Percentiles rank a stretch among this genome's conserved stretches.
Evolutionary conservation across 1,140 invertebrate genomes (phyloP).

Genomic region (Colletes latitarsis): DNA sequence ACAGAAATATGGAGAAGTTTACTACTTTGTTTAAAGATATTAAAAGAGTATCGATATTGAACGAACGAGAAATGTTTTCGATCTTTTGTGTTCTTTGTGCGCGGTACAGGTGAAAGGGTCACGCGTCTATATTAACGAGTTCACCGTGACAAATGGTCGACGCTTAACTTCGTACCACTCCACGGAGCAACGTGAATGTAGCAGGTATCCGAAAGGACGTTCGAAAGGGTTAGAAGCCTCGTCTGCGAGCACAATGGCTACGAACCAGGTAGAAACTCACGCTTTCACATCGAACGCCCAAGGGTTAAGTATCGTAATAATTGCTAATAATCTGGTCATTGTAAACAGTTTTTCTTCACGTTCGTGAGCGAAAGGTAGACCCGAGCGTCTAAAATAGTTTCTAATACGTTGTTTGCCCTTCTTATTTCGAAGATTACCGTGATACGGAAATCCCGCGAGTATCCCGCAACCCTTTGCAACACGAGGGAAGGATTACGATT

Average conservation of each 20-base stretch:
- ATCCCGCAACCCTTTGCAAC: background rate
- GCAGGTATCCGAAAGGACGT: slow-evolving; percentile 41
- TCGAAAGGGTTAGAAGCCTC: slow-evolving; percentile 53
- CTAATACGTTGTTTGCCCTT: background rate
- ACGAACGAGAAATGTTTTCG: too few relatives aligned
- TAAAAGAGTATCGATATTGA: too few relatives aligned
- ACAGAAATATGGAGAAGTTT: too few relatives aligned
- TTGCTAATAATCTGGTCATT: slow-evolving; percentile 57
- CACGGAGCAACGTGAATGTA: background rate
- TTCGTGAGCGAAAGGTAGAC: fast-evolving
- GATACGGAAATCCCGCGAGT: background rate
- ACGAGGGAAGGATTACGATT: background rate
- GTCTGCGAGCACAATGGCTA: slow-evolving; percentile 19
- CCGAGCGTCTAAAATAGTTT: background rate
- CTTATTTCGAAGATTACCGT: background rate
- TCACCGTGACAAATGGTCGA: slow-evolving; percentile 26
- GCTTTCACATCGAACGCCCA: slow-evolving; percentile 41
- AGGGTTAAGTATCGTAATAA: slow-evolving; percentile 62
- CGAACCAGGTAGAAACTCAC: slow-evolving; percentile 46
- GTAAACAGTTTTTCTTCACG: slow-evolving; percentile 20
- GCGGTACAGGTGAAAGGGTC: background rate
- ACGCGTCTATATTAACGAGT: background rate
- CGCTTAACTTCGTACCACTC: background rate
- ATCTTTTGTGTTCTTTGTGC: background rate
- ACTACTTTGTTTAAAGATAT: too few relatives aligned